Percentiles rank a stretch among this genome's conserved stretches.
These are phyloP conservation scores for Osmoderma eremita DNA, from an alignment of 2,888 invertebrate genomes.

Conservation along the genomic window DNA sequence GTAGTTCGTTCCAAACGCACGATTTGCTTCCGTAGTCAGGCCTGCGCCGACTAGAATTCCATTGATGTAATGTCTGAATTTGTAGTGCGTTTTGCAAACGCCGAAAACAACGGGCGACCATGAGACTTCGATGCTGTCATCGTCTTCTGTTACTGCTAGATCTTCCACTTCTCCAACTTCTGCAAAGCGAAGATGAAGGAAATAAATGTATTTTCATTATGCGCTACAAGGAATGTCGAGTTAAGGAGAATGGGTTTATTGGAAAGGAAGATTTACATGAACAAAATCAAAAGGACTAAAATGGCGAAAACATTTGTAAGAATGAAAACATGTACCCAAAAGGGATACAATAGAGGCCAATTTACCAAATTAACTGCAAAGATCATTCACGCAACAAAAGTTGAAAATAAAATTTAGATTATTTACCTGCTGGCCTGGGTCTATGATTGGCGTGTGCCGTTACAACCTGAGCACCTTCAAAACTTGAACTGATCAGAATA, in stretches of 20 bases:
- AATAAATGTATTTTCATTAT: too few species aligned
- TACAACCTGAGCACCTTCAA: background rate
- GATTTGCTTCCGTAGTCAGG: background rate
- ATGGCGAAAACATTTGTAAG: too few species aligned
- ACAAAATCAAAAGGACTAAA: too few species aligned
- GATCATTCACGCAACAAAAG: background rate
- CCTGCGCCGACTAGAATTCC: conserved; percentile 5
- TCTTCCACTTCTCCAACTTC: conserved; percentile 2
- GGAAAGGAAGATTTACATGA: too few species aligned
- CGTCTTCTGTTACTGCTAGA: conserved; percentile 2
- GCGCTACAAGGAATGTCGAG: too few species aligned
- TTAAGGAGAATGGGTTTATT: too few species aligned
- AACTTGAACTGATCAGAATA: background rate
- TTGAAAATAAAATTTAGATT: background rate
- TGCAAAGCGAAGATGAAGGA: background rate
- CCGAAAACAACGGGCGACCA: conserved; percentile 30
- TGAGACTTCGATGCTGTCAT: background rate
- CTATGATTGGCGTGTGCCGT: background rate
- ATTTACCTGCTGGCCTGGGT: conserved; percentile 12
- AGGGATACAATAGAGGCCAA: background rate
- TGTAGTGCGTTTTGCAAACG: conserved; percentile 14
- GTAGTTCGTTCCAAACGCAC: background rate
- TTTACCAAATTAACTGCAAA: background rate
- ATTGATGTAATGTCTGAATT: conserved; percentile 24
- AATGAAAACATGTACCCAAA: too few species aligned